These are phyloP conservation scores for Pluvianellus socialis DNA, from an alignment of 2,113 vertebrate species.

Conservation along the genomic window DNA sequence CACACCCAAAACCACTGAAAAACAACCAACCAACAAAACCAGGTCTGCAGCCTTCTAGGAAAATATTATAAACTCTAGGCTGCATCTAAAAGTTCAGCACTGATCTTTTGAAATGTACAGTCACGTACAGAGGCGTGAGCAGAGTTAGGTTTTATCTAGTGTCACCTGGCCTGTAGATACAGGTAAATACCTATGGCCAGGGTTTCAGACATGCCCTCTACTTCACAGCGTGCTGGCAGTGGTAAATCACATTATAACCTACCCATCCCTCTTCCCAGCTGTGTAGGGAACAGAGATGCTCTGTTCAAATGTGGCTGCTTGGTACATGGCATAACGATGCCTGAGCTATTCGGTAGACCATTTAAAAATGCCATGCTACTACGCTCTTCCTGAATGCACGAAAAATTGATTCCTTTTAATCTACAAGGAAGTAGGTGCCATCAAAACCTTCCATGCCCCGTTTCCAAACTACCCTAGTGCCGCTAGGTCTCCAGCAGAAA, in stretches of 20 bases:
- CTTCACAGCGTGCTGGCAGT: neutral
- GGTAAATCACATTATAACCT: neutral
- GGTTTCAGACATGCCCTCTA: neutral
- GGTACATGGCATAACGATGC: neutral
- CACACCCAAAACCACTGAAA: neutral
- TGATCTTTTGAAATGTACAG: neutral
- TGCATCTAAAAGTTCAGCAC: neutral
- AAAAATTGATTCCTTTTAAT: neutral
- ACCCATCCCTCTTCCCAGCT: neutral
- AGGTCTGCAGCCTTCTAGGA: neutral
- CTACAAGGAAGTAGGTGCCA: neutral
- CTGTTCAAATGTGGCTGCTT: neutral
- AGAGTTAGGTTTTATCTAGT: neutral
- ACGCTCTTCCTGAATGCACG: neutral
- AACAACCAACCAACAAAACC: neutral
- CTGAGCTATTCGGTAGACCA: neutral
- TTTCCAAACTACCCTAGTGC: neutral
- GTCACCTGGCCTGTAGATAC: neutral
- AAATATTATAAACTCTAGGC: neutral
- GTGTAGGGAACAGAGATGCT: neutral
- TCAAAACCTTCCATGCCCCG: neutral
- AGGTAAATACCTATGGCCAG: neutral
- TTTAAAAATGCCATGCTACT: neutral
- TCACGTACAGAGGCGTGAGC: neutral
- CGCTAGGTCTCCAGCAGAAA: fast-evolving